Base-by-base conservation (phyloP, 2,113 vertebrate genomes). In the Mustela lutreola region DNA sequence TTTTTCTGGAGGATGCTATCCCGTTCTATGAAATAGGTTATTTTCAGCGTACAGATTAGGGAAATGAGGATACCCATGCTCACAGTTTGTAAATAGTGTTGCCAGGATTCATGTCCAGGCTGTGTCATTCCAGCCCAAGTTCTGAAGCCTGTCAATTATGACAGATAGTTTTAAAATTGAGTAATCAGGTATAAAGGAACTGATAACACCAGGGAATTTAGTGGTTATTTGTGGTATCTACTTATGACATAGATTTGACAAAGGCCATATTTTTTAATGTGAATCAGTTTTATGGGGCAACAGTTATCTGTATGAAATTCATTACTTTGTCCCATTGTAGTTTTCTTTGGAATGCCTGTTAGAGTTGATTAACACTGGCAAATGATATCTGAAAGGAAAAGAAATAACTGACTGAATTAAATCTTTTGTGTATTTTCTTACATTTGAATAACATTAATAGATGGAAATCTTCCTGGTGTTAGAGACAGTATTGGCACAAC, bases 251-350 rank as follows among this genome's bases (percentile, higher is more conserved):
- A 87, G 26, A 84, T 56, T 87, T 93, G 33, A 79, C 87, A 86
- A 87, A 83, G 63, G 62, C 22, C 45, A 22, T 80, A 88, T 93
- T 56, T 95, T 96, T 97, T 95, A 89, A 48, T 89, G 73, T 82
- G 53, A 92, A 80, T 95, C 21, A 89, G 24, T 22, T 92, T 92
- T 88, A 65, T 84, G 18, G 39, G 21, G 19, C 92, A 92, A n/a
- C 26, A 71, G 60, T 87, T 94, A 11, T 90, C 65, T 83, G 8
- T 7, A 6, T 87, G 89, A 87, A 97, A 93, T 93, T 78, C 4
- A 31, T 70, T 93, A 87, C 26, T 94, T 97, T 83, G 31, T 92
- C 48, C 50, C 18, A 28, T 73, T 96, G n/a, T 16, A 28, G 78
- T 91, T 93, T 95, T 93, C 81, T 95, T 84, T 73, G 62, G 36